Conservation (phyloP, 1,140 invertebrate genomes). For the Agrilus planipennis region DNA sequence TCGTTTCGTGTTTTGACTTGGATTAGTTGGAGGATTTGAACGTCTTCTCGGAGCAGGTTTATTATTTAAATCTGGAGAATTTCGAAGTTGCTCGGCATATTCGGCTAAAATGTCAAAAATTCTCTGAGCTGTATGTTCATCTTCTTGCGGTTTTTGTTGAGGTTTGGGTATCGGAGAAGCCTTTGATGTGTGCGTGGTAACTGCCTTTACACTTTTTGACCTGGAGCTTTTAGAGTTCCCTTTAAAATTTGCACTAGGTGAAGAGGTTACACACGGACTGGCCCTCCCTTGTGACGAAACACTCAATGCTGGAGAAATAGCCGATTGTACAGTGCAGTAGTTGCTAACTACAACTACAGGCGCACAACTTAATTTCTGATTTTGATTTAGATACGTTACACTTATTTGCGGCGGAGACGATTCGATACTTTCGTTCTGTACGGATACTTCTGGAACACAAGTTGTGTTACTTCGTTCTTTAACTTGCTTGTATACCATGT, state of each 20-base stretch:
- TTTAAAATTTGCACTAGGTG: conserved; percentile 36
- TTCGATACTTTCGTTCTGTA: conserved; percentile 14
- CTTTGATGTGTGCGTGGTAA: conserved; percentile 47
- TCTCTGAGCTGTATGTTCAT: conserved; percentile 67
- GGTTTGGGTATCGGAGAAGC: conserved; percentile 50
- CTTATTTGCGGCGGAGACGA: conserved; percentile 25
- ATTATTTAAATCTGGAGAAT: conserved; percentile 67
- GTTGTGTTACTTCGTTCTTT: conserved; percentile 50
- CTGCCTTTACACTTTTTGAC: conserved; percentile 42
- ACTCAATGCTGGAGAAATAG: conserved; percentile 44
- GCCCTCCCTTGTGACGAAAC: conserved; percentile 50
- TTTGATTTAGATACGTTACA: conserved; percentile 40
- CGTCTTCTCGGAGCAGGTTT: conserved; percentile 64
- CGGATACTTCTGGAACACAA: conserved; percentile 17
- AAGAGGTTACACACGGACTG: conserved; percentile 46
- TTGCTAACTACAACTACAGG: conserved; percentile 44
- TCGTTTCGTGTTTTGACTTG: conserved; percentile 52
- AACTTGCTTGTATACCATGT: conserved; percentile 67
- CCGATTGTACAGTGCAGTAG: conserved; percentile 43
- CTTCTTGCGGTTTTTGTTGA: conserved; percentile 66
- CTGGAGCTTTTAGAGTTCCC: conserved; percentile 41
- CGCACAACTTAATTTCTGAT: conserved; percentile 38
- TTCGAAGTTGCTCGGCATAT: conserved; percentile 66
- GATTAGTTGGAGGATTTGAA: conserved; percentile 61
- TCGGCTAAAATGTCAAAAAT: conserved; percentile 70